phyloP scores from a whole-genome alignment of 2,113 vertebrate species.

The Leptobrachium leishanense region DNA sequence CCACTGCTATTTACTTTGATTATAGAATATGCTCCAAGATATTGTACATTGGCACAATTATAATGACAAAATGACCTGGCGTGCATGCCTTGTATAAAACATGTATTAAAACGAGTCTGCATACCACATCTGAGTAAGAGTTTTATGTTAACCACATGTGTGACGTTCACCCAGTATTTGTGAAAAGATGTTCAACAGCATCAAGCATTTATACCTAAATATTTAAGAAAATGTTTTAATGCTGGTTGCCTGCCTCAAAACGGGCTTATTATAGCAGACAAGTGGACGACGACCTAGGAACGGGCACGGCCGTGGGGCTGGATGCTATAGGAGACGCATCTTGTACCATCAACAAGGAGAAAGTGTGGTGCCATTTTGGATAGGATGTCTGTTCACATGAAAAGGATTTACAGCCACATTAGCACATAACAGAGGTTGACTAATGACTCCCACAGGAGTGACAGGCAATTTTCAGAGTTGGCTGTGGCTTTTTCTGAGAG shows the following conservation, averaged over 20 bases:
- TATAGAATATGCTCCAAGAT: no score
- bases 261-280: not conserved
- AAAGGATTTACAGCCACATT: constrained; percentile 43
- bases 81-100: no score
- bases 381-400: constrained; percentile 25
- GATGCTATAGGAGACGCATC: constrained; percentile 1
- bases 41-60: no score
- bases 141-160: no score
- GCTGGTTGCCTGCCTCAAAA: not conserved
- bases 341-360: not conserved
- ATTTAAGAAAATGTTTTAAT: not conserved
- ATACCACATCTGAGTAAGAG: no score
- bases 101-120: no score
- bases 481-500: constrained; percentile 17
- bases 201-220: no score
- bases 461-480: constrained; percentile 27
- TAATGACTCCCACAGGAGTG: constrained; percentile 32
- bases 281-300: not conserved
- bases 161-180: no score
- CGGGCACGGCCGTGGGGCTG: constrained; percentile 1
- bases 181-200: no score
- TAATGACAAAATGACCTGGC: no score
- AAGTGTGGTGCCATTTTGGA: constrained; percentile 24
- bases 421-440: constrained; percentile 29
- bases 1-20: no score